Evolutionary conservation across 1,140 invertebrate species (phyloP).

Genomic region (Leptoteleia sp.): DNA sequence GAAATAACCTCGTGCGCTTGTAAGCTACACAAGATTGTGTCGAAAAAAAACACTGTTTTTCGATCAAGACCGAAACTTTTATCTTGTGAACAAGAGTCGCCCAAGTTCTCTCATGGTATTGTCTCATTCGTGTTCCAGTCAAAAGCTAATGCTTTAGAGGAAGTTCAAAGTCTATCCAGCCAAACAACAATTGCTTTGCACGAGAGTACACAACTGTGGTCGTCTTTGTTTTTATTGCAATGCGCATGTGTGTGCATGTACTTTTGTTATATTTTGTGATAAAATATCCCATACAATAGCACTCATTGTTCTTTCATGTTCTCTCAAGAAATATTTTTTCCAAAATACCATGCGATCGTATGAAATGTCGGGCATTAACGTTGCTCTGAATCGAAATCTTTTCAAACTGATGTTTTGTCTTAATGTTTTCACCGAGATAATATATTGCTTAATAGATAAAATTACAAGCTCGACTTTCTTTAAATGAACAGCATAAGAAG

Average conservation of each 20-base stretch:
- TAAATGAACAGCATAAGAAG: no score
- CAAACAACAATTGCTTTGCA: conserved; percentile 60
- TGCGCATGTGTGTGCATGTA: neutral
- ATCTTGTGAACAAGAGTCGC: conserved; percentile 58
- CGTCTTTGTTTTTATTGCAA: conserved; percentile 44
- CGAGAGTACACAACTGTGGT: conserved; percentile 27
- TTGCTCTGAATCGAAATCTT: no score
- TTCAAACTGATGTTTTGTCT: no score
- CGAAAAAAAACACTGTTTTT: conserved; percentile 60
- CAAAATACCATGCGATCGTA: no score
- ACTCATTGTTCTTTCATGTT: neutral
- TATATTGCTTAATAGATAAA: no score
- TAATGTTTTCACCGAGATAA: no score
- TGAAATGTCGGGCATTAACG: no score
- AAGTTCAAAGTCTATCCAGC: conserved; percentile 57
- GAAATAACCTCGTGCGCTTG: conserved; percentile 53
- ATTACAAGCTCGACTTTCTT: no score
- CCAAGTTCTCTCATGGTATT: conserved; percentile 61
- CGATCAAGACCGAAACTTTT: conserved; percentile 62
- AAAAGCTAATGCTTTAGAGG: conserved; percentile 60
- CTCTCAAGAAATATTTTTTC: neutral
- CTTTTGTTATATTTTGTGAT: conserved; percentile 22
- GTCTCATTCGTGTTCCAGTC: conserved; percentile 58
- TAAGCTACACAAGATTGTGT: conserved; percentile 55
- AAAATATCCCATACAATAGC: conserved; percentile 3